Evolutionary conservation across 2,113 vertebrate genomes (phyloP), one percentile per base, ranked within the genome.

Genomic region (Xyrauchen texanus): DNA sequence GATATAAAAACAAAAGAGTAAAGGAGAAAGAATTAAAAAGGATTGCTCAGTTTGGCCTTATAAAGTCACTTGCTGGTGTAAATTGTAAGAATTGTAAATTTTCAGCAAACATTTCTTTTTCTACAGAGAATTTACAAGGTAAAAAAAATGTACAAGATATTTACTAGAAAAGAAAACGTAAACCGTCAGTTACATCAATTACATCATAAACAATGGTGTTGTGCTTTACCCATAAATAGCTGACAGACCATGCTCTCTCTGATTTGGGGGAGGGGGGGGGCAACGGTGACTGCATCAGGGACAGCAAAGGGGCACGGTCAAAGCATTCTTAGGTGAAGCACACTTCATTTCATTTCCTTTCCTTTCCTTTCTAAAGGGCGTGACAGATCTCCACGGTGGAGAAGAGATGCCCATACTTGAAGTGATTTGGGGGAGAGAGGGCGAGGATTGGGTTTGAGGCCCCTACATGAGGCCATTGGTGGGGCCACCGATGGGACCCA

Each of bases 121-220:
- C 88, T 95, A 96, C 94, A 95, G 93, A 95, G 91, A 97, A 97
- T 98, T 97, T 97, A 97, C 96, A 98, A 96, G 95, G 93, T 98
- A 96, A 96, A 97, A 98, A 94, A 96, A 96, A 97, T 97, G 94
- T 98, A 98, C 95, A 99, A 96, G 95, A 95, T 95, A 94, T 95
- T 95, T 96, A 94, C 94, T 95, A 95, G 95, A 97, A 95, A 96
- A 69, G 46, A 57, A 46, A 68, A 55, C 68, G 21, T 34, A 34
- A 34, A 34, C 21, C 1, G 93, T 95, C 94, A 89, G 90, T 94
- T 94, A 95, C 94, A 96, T 87, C 93, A 95, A 92, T 95, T 96
- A 96, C 93, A 96, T 96, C 93, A 96, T 96, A 94, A 96, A 96
- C 94, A 97, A 90, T 91, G 93, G 92, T 65, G 80, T 94, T 96